phyloP scores from a whole-genome alignment of 2,888 invertebrate species.

The Andrena marginata region DNA sequence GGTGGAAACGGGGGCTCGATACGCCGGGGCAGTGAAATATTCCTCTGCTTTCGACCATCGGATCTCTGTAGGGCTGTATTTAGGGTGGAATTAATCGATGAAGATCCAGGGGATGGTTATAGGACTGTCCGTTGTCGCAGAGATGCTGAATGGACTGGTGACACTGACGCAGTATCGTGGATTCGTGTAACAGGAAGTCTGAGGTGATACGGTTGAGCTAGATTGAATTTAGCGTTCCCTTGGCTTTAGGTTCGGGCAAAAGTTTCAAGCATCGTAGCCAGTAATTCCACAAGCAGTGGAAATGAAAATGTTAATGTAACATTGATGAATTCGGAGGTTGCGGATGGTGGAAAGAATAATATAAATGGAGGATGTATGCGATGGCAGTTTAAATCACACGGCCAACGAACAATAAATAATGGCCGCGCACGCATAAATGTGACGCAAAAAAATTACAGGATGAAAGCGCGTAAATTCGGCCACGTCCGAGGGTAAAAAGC shows the following conservation, averaged over 20 bases:
- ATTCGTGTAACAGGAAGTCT: too few relatives aligned
- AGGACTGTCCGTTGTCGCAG: neutral
- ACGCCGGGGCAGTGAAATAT: constrained; percentile 41
- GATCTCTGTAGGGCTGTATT: neutral
- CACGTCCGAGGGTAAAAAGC: neutral
- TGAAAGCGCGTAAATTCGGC: constrained; percentile 51
- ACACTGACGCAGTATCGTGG: too few relatives aligned
- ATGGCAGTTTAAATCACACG: constrained; percentile 23
- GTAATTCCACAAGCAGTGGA: too few relatives aligned
- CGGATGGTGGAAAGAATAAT: neutral
- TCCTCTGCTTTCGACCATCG: constrained; percentile 20
- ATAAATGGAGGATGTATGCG: neutral
- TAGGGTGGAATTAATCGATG: constrained; percentile 16
- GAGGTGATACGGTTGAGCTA: too few relatives aligned
- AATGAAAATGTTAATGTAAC: too few relatives aligned
- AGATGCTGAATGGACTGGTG: too few relatives aligned
- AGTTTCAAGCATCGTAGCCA: too few relatives aligned
- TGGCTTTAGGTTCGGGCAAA: too few relatives aligned
- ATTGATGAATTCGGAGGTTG: too few relatives aligned
- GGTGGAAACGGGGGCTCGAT: constrained; percentile 15
- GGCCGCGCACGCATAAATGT: constrained; percentile 32
- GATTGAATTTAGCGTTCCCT: too few relatives aligned
- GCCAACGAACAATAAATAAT: constrained; percentile 43
- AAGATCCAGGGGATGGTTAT: neutral
- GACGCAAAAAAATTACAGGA: constrained; percentile 43